Conservation (phyloP, 2,113 vertebrate genomes). For the Seriola quinqueradiata region DNA sequence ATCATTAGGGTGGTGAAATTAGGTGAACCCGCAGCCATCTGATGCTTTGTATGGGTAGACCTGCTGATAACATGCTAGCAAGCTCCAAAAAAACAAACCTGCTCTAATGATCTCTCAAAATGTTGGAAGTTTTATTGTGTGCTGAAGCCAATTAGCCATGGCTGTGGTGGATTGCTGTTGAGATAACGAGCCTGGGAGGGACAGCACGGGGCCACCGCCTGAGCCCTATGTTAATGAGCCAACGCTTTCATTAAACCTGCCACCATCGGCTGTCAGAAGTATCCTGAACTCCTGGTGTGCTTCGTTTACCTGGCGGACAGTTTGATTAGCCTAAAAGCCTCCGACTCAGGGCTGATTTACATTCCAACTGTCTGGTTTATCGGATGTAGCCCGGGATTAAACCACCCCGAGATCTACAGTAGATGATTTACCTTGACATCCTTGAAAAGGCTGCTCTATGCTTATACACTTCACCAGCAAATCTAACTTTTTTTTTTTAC, state of each 20-base stretch:
- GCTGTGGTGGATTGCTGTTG: conserved; percentile 57
- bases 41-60: conserved; percentile 28
- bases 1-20: conserved; percentile 38
- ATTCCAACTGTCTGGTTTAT: conserved; percentile 33
- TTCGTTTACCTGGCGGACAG: conserved; percentile 71
- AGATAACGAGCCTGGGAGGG: conserved; percentile 70
- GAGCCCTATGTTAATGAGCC: conserved; percentile 76
- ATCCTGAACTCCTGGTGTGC: conserved; percentile 65
- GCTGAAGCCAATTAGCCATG: conserved; percentile 67
- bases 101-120: conserved; percentile 63
- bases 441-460: not conserved
- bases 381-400: conserved; percentile 26
- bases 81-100: conserved; percentile 51
- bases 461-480: not conserved
- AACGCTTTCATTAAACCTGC: conserved; percentile 76
- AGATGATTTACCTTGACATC: not conserved
- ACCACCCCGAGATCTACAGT: conserved; percentile 10
- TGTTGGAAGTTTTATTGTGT: conserved; percentile 58
- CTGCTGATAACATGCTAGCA: conserved; percentile 41
- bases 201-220: conserved; percentile 52
- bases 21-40: conserved; percentile 32
- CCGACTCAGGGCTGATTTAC: conserved; percentile 57
- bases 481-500: not conserved
- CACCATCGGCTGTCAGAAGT: conserved; percentile 66
- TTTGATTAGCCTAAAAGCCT: conserved; percentile 73